Conservation (phyloP, 2,113 vertebrate species). For the Ictidomys tridecemlineatus region DNA sequence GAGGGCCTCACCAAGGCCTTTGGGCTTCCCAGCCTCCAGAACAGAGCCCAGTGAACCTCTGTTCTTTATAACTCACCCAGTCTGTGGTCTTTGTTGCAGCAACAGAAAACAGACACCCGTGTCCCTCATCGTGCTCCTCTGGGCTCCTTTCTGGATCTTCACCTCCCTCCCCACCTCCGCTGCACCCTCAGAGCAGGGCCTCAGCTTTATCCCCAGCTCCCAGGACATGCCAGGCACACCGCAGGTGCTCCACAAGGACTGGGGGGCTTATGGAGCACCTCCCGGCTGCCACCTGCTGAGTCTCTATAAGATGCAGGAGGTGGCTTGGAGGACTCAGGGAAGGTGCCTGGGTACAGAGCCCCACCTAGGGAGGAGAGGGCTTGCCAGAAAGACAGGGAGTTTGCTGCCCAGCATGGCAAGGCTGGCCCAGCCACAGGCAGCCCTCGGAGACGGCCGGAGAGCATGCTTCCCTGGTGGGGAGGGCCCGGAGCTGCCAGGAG, state of each 20-base stretch:
- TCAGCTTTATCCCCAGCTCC: neutral
- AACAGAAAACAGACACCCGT: neutral
- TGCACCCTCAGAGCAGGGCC: neutral
- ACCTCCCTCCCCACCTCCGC: neutral
- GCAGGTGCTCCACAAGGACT: accelerated
- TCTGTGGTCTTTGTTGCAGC: neutral
- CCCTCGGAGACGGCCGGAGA: neutral
- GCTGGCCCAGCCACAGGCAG: neutral
- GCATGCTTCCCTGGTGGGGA: neutral
- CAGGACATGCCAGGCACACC: neutral
- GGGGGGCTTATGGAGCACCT: too few relatives aligned
- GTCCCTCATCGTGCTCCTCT: neutral
- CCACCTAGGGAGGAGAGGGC: neutral
- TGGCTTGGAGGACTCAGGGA: accelerated
- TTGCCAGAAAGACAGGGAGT: neutral
- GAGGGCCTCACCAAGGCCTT: neutral
- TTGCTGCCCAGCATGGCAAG: neutral
- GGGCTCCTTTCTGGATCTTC: neutral
- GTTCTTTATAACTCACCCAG: neutral
- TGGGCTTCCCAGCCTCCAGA: neutral
- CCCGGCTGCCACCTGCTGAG: accelerated
- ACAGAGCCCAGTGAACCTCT: neutral
- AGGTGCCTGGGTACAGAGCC: neutral
- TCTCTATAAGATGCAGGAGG: neutral
- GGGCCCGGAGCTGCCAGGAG: neutral